phyloP scores from a whole-genome alignment of 2,797 vertebrate genomes.

The Anabas testudineus region DNA sequence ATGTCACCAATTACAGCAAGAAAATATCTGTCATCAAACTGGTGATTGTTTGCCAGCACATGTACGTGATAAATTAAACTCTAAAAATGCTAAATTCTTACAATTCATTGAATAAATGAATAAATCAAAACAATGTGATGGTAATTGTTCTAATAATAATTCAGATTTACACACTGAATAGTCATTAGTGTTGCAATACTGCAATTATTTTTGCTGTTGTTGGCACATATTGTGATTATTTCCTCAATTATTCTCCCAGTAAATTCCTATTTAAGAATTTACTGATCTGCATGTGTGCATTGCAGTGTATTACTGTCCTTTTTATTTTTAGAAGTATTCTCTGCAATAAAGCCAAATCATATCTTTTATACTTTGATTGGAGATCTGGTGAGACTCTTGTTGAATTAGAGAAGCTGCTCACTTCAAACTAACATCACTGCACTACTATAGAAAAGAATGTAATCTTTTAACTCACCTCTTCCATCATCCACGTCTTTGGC shows the following conservation, averaged over 20 bases:
- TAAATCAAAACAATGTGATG: conserved; percentile 5
- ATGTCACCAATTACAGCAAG: conserved; percentile 51
- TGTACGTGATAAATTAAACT: conserved; percentile 14
- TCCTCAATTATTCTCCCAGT: neutral
- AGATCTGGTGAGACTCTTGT: neutral
- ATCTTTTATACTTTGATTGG: neutral
- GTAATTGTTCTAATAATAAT: conserved; percentile 14
- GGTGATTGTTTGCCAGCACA: conserved; percentile 17
- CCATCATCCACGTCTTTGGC: conserved; percentile 90
- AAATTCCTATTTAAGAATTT: neutral
- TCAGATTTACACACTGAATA: neutral
- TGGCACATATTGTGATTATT: conserved; percentile 22
- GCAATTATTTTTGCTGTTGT: conserved; percentile 8
- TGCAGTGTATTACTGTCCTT: neutral
- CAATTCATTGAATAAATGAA: conserved; percentile 18
- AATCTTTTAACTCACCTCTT: conserved; percentile 84
- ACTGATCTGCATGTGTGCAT: conserved; percentile 4
- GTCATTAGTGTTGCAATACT: conserved; percentile 28
- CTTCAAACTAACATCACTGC: conserved; percentile 2
- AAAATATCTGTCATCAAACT: conserved; percentile 36
- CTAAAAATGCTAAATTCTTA: conserved; percentile 15
- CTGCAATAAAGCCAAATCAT: neutral
- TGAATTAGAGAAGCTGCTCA: conserved; percentile 1
- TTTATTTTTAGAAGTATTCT: neutral
- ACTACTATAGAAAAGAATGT: neutral